Base-by-base conservation (phyloP, 2,113 vertebrate species). In the Malurus cyaneus region DNA sequence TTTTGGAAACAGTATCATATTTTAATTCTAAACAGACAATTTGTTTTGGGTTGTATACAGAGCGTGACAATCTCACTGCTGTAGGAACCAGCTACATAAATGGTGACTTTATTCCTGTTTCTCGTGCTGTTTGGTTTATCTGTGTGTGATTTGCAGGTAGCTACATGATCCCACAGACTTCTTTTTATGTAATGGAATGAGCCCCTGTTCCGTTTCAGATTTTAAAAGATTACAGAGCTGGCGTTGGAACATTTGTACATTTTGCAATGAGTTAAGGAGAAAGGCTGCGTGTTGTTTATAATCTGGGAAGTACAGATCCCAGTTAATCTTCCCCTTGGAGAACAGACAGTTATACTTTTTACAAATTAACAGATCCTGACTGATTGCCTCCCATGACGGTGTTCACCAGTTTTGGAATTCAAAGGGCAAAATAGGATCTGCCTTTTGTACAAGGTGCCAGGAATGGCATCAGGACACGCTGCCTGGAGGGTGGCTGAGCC, bases 11-110 rank as follows among this genome's bases (percentile, higher is more conserved):
- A 85, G 82, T 89, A 88, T 96, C 93, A 15, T 85, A 94, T 96
- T 97, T 97, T 98, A 97, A 98, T 97, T 96, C 78, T 90, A 97
- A 97, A 91, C 97, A 98, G 97, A 97, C 94, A 97, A 89, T 97
- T 98, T 97, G 96, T 96, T 98, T 98, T 98, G 97, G 96, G 96
- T 88, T 95, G 73, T 91, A 73, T 85, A 92, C 96, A 96, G 95
- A 96, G 89, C 94, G 86, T 88, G 90, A 93, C 96, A 92, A 95
- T 89, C 64, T 91, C 93, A 95, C 88, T 90, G 91, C 93, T 89
- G 57, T 86, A 96, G 80, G 80, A 92, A 94, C 74, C 88, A 93
- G 80, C 60, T 86, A 94, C 66, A 78, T 94, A 92, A 85, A 97
- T 94, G 88, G 91, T 32, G 86, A 95, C 87, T 94, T 96, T 88